Conservation (phyloP, 2,797 vertebrate genomes). For the Falco cherrug region DNA sequence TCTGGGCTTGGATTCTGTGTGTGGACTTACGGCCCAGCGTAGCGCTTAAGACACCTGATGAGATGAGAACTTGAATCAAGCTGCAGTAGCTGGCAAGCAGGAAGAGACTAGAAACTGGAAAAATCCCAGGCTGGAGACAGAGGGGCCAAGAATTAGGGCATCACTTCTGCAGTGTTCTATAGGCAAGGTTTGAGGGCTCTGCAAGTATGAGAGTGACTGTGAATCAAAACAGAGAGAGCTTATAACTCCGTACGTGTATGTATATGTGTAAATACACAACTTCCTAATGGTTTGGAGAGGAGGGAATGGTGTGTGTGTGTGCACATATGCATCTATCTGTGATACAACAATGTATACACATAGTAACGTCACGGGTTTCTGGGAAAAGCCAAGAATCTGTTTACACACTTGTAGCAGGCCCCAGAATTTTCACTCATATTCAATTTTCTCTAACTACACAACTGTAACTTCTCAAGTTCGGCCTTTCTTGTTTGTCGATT, state of each 20-base stretch:
- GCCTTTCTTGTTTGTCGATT: not conserved
- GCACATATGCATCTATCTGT: accelerated
- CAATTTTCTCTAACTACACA: not conserved
- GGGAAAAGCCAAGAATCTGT: not conserved
- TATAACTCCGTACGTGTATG: not conserved
- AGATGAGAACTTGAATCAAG: not conserved
- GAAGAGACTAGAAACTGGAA: not conserved
- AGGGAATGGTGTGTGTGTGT: accelerated
- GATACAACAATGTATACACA: not conserved
- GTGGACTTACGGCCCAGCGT: not conserved
- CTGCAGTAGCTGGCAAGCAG: not conserved
- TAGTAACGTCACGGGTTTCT: not conserved
- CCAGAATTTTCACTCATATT: not conserved
- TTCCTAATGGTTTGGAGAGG: not conserved
- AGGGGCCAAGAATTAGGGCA: not conserved
- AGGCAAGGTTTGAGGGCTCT: not conserved
- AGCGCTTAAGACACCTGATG: not conserved
- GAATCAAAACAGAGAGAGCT: not conserved
- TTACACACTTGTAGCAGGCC: not conserved
- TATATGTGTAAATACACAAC: not conserved
- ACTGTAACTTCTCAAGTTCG: not conserved
- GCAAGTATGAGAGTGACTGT: not conserved
- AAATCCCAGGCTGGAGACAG: not conserved
- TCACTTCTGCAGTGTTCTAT: not conserved
- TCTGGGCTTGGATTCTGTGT: not conserved